phyloP scores from a whole-genome alignment of 2,113 vertebrate species.

The Rhagologus leucostigma region DNA sequence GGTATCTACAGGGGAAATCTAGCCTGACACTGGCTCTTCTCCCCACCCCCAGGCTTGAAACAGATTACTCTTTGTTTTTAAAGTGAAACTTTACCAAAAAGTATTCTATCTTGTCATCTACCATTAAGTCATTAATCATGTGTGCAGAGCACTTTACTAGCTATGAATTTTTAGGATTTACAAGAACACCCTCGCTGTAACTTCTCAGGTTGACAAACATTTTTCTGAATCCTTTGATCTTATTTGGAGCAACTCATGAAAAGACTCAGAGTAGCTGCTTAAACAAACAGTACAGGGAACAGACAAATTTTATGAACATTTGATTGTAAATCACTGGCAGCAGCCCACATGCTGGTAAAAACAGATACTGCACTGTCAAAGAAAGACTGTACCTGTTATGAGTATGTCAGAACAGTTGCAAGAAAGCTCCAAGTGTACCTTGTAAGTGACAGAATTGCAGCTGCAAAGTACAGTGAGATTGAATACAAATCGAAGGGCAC shows the following conservation, averaged over 20 bases:
- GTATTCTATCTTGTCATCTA: conserved; percentile 68
- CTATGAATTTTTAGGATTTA: conserved; percentile 67
- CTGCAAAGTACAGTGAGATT: background rate
- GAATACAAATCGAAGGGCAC: background rate
- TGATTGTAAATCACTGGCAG: conserved; percentile 45
- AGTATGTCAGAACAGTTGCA: background rate
- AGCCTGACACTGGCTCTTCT: conserved; percentile 35
- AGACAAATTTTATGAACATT: conserved; percentile 56
- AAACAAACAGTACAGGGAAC: conserved; percentile 51
- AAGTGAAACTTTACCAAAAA: conserved; percentile 68
- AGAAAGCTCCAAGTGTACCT: background rate
- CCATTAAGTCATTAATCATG: conserved; percentile 64
- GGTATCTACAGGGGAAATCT: conserved; percentile 75
- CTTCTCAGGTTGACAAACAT: conserved; percentile 36
- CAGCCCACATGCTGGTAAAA: conserved; percentile 8
- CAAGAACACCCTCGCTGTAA: conserved; percentile 12
- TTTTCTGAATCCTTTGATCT: conserved; percentile 69
- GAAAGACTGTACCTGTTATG: background rate
- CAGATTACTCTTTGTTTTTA: conserved; percentile 71
- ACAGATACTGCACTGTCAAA: conserved; percentile 3
- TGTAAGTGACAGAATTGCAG: background rate
- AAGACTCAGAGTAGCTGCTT: conserved; percentile 46
- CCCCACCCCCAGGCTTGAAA: background rate
- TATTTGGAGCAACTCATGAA: conserved; percentile 42
- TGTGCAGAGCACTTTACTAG: conserved; percentile 54